phyloP scores from a whole-genome alignment of 2,888 invertebrate species.

The Ochlodes sylvanus region DNA sequence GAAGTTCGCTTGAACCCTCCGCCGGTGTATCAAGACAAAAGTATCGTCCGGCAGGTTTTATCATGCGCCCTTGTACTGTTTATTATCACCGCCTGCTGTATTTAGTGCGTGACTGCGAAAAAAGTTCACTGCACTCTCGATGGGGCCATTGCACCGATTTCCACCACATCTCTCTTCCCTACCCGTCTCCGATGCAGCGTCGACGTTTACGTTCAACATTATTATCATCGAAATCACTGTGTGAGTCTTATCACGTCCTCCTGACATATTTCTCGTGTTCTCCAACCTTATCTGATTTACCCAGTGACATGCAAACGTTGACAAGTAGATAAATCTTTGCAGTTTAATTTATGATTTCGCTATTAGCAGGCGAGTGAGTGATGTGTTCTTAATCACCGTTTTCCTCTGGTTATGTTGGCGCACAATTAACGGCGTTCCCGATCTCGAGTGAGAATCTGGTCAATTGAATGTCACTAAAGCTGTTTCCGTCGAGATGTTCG shows the following conservation, averaged over 20 bases:
- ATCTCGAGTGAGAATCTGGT: slow-evolving; percentile 40
- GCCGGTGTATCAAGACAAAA: slow-evolving; percentile 43
- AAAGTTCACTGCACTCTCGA: slow-evolving; percentile 68
- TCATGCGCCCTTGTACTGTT: slow-evolving; percentile 65
- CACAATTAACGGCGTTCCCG: slow-evolving; percentile 44
- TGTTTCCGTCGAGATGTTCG: slow-evolving; percentile 51
- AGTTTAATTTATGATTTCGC: slow-evolving; percentile 57
- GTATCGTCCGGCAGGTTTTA: slow-evolving; percentile 59
- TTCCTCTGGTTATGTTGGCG: slow-evolving; percentile 46
- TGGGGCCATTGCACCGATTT: slow-evolving; percentile 54
- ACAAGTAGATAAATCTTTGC: slow-evolving; percentile 58
- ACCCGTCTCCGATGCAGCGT: slow-evolving; percentile 25
- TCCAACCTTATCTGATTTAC: slow-evolving; percentile 68
- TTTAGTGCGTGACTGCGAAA: slow-evolving; percentile 59
- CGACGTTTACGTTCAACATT: slow-evolving; percentile 34
- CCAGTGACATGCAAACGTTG: slow-evolving; percentile 65
- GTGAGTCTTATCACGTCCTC: slow-evolving; percentile 51
- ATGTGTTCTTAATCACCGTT: slow-evolving; percentile 51
- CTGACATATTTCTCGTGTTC: slow-evolving; percentile 60
- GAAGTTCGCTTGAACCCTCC: not conserved
- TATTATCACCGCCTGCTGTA: slow-evolving; percentile 61
- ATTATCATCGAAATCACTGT: slow-evolving; percentile 44
- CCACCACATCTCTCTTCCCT: slow-evolving; percentile 42
- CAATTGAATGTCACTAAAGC: slow-evolving; percentile 56
- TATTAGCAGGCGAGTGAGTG: slow-evolving; percentile 48